Evolutionary conservation across 2,113 vertebrate genomes (phyloP).

Genomic region (Brachypodius melanocephalos): DNA sequence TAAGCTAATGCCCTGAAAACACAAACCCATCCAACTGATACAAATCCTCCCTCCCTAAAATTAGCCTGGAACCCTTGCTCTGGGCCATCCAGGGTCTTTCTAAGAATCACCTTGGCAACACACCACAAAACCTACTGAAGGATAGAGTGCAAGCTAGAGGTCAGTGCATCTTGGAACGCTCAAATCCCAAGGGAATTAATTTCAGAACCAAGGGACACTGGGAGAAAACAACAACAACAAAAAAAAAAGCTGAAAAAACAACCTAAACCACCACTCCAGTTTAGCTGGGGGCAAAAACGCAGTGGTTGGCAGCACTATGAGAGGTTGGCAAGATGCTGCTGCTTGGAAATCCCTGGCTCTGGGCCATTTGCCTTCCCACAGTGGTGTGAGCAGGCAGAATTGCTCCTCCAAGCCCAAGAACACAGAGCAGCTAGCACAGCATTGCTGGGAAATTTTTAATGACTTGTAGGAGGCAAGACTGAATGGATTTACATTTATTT

Average conservation of each 20-base stretch:
- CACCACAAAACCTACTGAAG: not conserved
- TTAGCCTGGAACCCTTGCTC: accelerated
- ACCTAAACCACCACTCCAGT: not conserved
- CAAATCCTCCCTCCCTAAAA: not conserved
- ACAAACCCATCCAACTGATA: not conserved
- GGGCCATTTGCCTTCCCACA: not conserved
- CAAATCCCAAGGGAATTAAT: not conserved
- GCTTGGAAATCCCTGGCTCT: not conserved
- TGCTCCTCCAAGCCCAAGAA: not conserved
- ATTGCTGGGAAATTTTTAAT: not conserved
- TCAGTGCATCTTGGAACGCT: not conserved
- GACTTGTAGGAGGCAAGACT: conserved; percentile 15
- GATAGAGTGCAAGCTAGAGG: not conserved
- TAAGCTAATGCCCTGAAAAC: not conserved
- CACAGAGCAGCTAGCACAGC: not conserved
- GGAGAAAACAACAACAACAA: not conserved
- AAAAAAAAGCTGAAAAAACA: not conserved
- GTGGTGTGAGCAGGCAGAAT: not conserved
- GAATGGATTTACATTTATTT: conserved; percentile 41
- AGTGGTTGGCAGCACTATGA: not conserved
- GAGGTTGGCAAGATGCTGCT: not conserved
- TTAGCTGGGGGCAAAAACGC: not conserved
- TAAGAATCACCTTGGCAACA: not conserved
- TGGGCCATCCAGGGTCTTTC: not conserved
- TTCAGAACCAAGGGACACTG: not conserved